Percentiles rank a stretch among this genome's conserved stretches.
Conservation (phyloP, 2,113 vertebrate species). For the Centropus unirufus region DNA sequence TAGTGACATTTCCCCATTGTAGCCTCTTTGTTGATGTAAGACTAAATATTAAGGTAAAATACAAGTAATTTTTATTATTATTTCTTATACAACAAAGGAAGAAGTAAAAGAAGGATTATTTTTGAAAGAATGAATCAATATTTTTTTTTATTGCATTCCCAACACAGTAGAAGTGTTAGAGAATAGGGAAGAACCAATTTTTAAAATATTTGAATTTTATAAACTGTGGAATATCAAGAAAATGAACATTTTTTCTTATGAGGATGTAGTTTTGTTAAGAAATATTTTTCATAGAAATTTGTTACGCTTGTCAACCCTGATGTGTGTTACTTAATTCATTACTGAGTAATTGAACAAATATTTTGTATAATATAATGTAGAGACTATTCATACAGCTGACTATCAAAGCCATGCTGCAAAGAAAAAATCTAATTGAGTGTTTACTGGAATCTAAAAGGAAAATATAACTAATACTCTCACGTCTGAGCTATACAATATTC, state of each 20-base stretch:
- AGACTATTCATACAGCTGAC: not conserved
- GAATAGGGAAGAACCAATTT: not conserved
- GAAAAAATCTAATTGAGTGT: not conserved
- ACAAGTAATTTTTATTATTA: fast-evolving
- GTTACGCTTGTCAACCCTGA: not conserved
- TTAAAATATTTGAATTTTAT: not conserved
- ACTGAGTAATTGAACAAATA: not conserved
- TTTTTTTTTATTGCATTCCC: not conserved
- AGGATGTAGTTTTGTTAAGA: not conserved
- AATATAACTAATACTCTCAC: not conserved
- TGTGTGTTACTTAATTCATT: not conserved
- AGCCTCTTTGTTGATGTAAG: not conserved
- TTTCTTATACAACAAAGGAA: not conserved
- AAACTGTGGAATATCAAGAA: not conserved
- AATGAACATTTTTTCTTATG: not conserved
- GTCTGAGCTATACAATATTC: not conserved
- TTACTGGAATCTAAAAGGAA: not conserved
- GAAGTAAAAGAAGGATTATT: not conserved
- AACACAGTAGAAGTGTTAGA: not conserved
- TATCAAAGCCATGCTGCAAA: not conserved
- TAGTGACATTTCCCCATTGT: not conserved
- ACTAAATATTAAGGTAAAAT: not conserved
- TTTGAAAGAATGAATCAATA: not conserved
- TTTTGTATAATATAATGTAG: not conserved
- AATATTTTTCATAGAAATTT: not conserved